A percentile compares a stretch with the other conserved stretches of the same genome.
Evolutionary conservation across 1,140 invertebrate species (phyloP).

Genomic region (Drosophila sproati): DNA sequence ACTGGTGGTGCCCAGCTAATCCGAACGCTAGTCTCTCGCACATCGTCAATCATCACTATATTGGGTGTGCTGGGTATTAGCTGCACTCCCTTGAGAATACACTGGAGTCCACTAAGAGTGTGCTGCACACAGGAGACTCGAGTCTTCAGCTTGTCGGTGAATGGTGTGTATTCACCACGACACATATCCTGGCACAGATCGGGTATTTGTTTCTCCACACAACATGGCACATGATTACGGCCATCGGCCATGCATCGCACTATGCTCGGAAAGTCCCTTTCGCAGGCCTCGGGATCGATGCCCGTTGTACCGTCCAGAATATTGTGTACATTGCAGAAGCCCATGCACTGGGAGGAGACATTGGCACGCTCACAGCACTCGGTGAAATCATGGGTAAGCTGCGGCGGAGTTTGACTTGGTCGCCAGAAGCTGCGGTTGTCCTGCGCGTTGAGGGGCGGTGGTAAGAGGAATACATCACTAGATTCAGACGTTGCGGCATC

Average conservation of each 20-base stretch:
- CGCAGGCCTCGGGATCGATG: constrained; percentile 91
- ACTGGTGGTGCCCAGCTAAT: constrained; percentile 89
- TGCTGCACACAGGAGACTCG: constrained; percentile 93
- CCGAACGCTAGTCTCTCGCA: constrained; percentile 89
- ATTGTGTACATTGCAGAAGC: constrained; percentile 93
- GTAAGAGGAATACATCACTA: constrained; percentile 85
- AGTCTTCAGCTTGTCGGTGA: constrained; percentile 92
- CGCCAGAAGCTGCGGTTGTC: constrained; percentile 82
- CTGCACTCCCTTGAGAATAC: constrained; percentile 92
- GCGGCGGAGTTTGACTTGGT: constrained; percentile 60
- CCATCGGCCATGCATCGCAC: constrained; percentile 91
- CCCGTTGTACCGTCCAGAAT: constrained; percentile 92
- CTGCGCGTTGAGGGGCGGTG: constrained; percentile 81
- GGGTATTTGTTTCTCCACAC: constrained; percentile 91
- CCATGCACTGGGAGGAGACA: constrained; percentile 89
- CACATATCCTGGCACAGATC: constrained; percentile 94
- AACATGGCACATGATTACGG: constrained; percentile 93
- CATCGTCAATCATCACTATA: constrained; percentile 88
- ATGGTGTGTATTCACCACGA: constrained; percentile 92
- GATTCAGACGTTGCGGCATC: constrained; percentile 82
- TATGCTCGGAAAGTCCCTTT: constrained; percentile 90
- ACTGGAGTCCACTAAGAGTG: constrained; percentile 92
- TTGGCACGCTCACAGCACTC: constrained; percentile 90
- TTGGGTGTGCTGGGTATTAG: constrained; percentile 90
- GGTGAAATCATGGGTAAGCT: constrained; percentile 89